Conservation (phyloP, 2,888 invertebrate genomes). For the Amaurobius ferox region DNA sequence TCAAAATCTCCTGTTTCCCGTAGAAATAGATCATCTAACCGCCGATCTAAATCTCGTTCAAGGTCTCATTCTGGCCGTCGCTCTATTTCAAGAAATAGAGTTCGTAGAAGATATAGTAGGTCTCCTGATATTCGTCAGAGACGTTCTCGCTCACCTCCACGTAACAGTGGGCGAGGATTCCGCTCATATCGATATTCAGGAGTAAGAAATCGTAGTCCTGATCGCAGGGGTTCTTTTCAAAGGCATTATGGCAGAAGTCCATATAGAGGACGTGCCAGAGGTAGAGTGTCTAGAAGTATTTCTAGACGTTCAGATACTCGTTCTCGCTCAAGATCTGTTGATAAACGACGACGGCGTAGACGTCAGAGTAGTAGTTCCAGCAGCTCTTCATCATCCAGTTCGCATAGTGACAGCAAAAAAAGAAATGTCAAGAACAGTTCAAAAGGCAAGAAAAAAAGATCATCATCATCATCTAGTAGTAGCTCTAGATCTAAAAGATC, state of each 20-base stretch:
- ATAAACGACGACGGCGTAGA: not conserved
- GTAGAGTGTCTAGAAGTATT: not conserved
- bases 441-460: slow-evolving; percentile 1
- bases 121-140: not conserved
- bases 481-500: not conserved
- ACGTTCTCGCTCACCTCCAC: slow-evolving; percentile 16
- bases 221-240: not conserved
- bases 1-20: not conserved
- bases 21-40: not conserved
- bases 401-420: too few species aligned
- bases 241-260: slow-evolving; percentile 20
- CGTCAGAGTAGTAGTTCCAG: slow-evolving; percentile 31
- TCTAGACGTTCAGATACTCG: slow-evolving; percentile 2
- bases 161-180: not conserved
- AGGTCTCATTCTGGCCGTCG: slow-evolving; percentile 3
- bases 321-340: slow-evolving; percentile 17
- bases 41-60: slow-evolving; percentile 7
- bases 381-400: slow-evolving; percentile 26
- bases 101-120: not conserved
- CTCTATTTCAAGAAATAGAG: slow-evolving; percentile 6
- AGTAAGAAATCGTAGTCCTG: slow-evolving; percentile 20
- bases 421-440: slow-evolving; percentile 2
- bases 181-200: not conserved
- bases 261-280: not conserved
- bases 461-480: slow-evolving; percentile 23